Evolutionary conservation across 2,113 vertebrate species (phyloP), one percentile per base, ranked within the genome.

Genomic region (Sturnira hondurensis): DNA sequence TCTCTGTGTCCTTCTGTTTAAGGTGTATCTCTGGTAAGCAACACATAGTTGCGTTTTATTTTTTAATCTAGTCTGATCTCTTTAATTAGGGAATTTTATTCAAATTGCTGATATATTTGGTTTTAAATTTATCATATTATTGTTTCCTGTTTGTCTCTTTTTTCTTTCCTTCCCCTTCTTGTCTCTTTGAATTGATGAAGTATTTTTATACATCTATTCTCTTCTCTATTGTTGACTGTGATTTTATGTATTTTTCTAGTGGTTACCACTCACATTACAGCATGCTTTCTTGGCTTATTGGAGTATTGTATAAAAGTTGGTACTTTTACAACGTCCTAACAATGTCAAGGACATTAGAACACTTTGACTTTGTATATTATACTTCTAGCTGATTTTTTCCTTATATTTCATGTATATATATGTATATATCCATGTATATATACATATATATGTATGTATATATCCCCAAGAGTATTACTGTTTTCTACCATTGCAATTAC

Each of bases 181-280:
- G 0, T 3, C 5, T 58, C 43, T 78, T 73, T 43, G 26, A 91
- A 65, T 73, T 92, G 16, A 47, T 81, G 22, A 56, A 89, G 61
- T 81, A 88, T 65, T 91, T 94, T 82, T 81, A 70, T 77, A 54
- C 73, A 47, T 87, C 22, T 93, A 61, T 63, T 88, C 84, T 65
- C 14, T 94, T 28, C 47, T 82, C 26, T 71, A 45, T 81, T 77
- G 1, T 31, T 78, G 1, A 45, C 76, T 91, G 31, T 90, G 68
- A 78, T 87, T 71, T 89, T 63, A 54, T 77, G 84, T 74, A 52
- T 61, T 95, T 95, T 96, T 76, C 26, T 70, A 63, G 45, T 80
- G 17, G 14, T 80, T 87, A 54, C 43, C 31, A 83, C 45, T 36
- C 65, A 9, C 33, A 70, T 58, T 76, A 50, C 4, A 80, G 65